phyloP scores from a whole-genome alignment of 2,113 vertebrate genomes.

The Erythrolamprus reginae region DNA sequence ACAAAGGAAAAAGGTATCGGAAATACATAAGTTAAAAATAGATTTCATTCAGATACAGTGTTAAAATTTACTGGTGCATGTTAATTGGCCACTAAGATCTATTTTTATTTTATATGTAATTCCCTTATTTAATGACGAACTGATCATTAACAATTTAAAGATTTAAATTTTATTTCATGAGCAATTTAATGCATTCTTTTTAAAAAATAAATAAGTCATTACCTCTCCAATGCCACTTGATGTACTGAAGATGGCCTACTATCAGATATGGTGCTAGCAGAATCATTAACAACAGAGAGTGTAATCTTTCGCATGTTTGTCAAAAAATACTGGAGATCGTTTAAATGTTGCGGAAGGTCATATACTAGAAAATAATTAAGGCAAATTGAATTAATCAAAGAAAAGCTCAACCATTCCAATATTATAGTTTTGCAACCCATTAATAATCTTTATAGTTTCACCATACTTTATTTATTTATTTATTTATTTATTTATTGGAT shows the following conservation, averaged over 20 bases:
- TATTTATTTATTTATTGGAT: too few species aligned
- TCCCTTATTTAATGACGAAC: neutral
- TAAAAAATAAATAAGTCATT: slow-evolving; percentile 16
- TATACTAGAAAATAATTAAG: slow-evolving; percentile 65
- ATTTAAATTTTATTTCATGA: neutral
- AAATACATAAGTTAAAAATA: neutral
- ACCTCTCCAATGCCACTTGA: slow-evolving; percentile 70
- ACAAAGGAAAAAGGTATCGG: neutral
- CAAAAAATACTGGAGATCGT: slow-evolving; percentile 84
- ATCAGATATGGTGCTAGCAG: slow-evolving; percentile 35
- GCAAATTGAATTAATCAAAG: neutral
- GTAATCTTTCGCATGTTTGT: slow-evolving; percentile 79
- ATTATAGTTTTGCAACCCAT: neutral
- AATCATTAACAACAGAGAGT: slow-evolving; percentile 76
- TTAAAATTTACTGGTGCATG: neutral
- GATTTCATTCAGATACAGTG: neutral
- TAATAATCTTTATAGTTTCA: neutral
- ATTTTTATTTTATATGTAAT: neutral
- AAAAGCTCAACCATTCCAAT: neutral
- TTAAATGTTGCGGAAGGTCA: slow-evolving; percentile 80
- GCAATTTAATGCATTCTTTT: neutral
- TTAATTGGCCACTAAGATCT: neutral
- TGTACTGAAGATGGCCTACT: slow-evolving; percentile 38
- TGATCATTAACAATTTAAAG: neutral
- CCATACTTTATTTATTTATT: too few species aligned